Conservation (phyloP, 2,797 vertebrate species). For the Platalea minor region DNA sequence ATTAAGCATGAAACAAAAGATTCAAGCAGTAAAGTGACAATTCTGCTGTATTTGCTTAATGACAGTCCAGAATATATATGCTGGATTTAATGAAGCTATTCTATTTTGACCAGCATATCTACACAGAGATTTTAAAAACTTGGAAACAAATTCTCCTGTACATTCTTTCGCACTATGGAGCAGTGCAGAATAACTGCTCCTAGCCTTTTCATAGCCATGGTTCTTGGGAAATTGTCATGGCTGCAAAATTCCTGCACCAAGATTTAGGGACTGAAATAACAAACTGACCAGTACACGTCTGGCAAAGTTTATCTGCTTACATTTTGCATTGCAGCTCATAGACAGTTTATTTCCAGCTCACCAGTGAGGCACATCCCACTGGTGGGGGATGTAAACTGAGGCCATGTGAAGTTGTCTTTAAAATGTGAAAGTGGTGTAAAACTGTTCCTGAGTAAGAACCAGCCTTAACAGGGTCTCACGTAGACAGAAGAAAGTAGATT, state of each 20-base stretch:
- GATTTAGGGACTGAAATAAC: not conserved
- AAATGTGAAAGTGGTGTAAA: not conserved
- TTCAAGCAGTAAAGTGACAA: not conserved
- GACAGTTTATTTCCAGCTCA: not conserved
- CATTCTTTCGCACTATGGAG: not conserved
- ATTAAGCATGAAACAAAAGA: not conserved
- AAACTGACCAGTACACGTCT: not conserved
- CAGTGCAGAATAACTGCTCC: not conserved
- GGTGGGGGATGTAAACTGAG: not conserved
- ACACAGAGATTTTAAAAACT: not conserved
- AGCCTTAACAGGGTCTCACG: not conserved
- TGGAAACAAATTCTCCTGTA: not conserved
- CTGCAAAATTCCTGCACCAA: not conserved
- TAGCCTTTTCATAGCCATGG: not conserved
- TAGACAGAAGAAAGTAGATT: not conserved
- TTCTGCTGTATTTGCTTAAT: not conserved
- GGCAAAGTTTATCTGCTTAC: not conserved
- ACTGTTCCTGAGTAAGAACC: not conserved
- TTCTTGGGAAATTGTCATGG: not conserved
- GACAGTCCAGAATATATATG: not conserved
- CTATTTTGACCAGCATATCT: not conserved
- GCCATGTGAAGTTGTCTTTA: not conserved
- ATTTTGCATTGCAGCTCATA: not conserved
- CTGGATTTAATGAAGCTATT: not conserved
- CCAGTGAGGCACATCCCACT: not conserved